Conservation (phyloP, 2,888 invertebrate genomes). For the Drosophila barbarae region DNA sequence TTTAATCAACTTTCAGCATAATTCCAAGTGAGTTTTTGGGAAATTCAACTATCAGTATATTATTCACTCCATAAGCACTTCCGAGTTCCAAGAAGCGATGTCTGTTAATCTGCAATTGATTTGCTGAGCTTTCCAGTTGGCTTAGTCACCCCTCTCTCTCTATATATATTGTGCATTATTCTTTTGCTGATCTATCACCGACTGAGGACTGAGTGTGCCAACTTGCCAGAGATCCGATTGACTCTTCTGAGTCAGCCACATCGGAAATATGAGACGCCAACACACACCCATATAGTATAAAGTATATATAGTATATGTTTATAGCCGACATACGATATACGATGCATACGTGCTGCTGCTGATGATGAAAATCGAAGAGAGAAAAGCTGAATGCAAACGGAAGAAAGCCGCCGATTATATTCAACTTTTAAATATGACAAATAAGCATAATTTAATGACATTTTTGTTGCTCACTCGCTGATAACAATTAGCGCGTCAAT, state of each 20-base stretch:
- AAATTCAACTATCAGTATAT: neutral
- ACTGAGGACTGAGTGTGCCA: slow-evolving; percentile 21
- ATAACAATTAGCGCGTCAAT: slow-evolving; percentile 61
- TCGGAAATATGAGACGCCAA: slow-evolving; percentile 48
- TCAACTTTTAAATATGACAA: slow-evolving; percentile 44
- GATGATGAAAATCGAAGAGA: neutral
- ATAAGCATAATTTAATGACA: slow-evolving; percentile 55
- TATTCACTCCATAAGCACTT: slow-evolving; percentile 3
- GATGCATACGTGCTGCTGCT: slow-evolving; percentile 46
- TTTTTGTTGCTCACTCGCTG: slow-evolving; percentile 18
- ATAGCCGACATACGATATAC: slow-evolving; percentile 3
- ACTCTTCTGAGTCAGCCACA: slow-evolving; percentile 53
- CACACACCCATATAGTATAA: neutral
- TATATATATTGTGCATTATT: neutral
- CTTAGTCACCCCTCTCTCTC: slow-evolving; percentile 12
- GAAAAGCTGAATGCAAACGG: slow-evolving; percentile 5
- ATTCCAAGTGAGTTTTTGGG: neutral
- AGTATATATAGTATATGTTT: neutral
- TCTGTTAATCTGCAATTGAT: slow-evolving; percentile 10
- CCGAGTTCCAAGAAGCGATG: slow-evolving; percentile 17
- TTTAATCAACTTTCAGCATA: neutral
- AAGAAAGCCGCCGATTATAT: slow-evolving; percentile 16
- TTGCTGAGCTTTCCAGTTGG: slow-evolving; percentile 5
- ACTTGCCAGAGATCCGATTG: slow-evolving; percentile 16
- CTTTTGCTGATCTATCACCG: slow-evolving; percentile 9